Evolutionary conservation across 1,140 invertebrate species (phyloP).

Genomic region (Reticulitermes speratus): DNA sequence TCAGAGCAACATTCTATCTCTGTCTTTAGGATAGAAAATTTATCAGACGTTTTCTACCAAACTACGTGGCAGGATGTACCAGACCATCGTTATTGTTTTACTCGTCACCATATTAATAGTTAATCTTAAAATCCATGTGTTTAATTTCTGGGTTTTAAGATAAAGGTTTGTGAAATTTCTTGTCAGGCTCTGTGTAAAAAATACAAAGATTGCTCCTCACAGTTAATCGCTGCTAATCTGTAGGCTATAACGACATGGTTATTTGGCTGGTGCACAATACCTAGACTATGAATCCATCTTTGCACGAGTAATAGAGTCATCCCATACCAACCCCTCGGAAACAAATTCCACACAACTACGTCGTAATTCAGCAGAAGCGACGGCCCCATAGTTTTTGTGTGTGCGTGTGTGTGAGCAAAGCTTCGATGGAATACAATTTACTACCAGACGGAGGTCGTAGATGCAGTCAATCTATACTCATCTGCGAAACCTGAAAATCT

Average conservation of each 20-base stretch:
- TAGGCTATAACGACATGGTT: background rate
- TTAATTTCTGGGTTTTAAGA: too few relatives aligned
- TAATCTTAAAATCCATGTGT: too few relatives aligned
- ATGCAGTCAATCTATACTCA: background rate
- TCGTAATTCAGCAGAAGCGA: background rate
- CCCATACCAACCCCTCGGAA: background rate
- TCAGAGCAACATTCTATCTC: too few relatives aligned
- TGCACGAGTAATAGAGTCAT: background rate
- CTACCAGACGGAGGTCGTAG: background rate
- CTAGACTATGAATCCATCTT: background rate
- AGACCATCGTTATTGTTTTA: too few relatives aligned
- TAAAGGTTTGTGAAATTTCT: too few relatives aligned
- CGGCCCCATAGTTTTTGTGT: background rate
- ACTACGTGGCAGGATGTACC: too few relatives aligned
- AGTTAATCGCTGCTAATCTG: background rate
- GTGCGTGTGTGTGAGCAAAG: background rate
- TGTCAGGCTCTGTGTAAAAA: background rate
- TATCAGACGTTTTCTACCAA: too few relatives aligned
- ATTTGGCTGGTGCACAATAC: background rate
- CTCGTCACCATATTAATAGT: too few relatives aligned
- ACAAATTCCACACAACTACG: background rate
- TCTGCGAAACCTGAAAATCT: background rate
- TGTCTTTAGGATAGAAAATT: too few relatives aligned
- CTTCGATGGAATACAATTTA: background rate
- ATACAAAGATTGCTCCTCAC: background rate